Conservation (phyloP, 2,888 invertebrate species). For the Limnephilus rhombicus region DNA sequence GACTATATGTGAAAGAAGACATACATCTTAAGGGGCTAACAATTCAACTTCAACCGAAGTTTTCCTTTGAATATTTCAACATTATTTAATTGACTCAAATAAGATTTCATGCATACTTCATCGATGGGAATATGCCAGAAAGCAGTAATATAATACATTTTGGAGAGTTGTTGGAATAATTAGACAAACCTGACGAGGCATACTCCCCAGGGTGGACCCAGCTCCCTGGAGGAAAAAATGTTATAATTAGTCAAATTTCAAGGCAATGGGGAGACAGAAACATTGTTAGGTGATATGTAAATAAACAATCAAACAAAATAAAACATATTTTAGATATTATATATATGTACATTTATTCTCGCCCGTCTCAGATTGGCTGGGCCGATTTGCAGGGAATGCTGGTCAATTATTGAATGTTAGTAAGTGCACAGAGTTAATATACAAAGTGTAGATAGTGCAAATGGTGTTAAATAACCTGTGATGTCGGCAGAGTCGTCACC, state of each 20-base stretch:
- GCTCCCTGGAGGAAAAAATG: slow-evolving; percentile 82
- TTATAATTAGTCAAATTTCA: not conserved
- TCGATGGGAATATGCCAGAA: not conserved
- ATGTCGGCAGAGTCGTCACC: slow-evolving; percentile 88
- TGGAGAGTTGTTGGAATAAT: slow-evolving; percentile 48
- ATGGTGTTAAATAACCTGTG: slow-evolving; percentile 83
- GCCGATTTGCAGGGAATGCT: not conserved
- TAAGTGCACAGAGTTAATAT: not conserved
- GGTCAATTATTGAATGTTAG: not conserved
- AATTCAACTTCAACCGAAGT: not conserved
- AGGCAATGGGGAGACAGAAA: not conserved
- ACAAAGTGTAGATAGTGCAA: not conserved
- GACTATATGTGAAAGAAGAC: not conserved
- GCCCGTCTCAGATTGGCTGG: not conserved
- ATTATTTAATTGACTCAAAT: not conserved
- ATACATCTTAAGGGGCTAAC: not conserved
- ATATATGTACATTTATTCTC: not conserved
- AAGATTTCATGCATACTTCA: not conserved
- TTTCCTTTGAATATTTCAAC: not conserved
- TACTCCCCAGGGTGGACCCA: slow-evolving; percentile 99
- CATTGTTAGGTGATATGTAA: not conserved
- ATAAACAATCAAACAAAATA: not conserved
- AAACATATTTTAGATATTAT: not conserved
- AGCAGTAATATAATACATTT: slow-evolving; percentile 53
- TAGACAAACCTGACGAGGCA: slow-evolving; percentile 94